Conservation (phyloP, 30 jellyfish, hydroid and myxozoan species). For the Turritopsis dohrnii region DNA sequence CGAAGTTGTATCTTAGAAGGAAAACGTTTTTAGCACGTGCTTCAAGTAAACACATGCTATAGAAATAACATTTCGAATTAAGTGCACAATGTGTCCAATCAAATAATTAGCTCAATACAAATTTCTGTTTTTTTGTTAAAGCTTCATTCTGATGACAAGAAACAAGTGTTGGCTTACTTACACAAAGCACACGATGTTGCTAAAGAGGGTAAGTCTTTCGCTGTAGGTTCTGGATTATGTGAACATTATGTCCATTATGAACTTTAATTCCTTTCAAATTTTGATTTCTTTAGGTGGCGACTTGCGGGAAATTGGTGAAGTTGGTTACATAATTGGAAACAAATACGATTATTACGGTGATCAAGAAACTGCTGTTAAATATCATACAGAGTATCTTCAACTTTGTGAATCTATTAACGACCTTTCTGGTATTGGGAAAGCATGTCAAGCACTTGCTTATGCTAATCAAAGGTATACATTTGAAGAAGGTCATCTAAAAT, state of each 20-base stretch:
- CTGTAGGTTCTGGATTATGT: neutral
- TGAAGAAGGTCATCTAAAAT: no score
- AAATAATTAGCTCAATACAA: neutral
- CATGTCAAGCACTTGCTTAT: slow-evolving; percentile 69
- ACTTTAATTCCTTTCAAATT: neutral
- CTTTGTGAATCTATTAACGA: slow-evolving; percentile 46
- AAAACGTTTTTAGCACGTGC: no score
- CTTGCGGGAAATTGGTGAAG: slow-evolving; percentile 48
- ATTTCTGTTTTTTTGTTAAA: neutral
- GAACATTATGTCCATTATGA: neutral
- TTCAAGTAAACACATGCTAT: no score
- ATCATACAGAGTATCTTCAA: slow-evolving; percentile 50
- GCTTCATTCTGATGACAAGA: slow-evolving; percentile 42
- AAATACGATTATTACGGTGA: slow-evolving; percentile 62
- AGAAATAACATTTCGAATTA: no score
- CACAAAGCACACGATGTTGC: slow-evolving; percentile 75
- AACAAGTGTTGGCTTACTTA: slow-evolving; percentile 50
- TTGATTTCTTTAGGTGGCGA: slow-evolving; percentile 38
- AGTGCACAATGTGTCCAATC: no score
- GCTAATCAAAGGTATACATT: slow-evolving; percentile 57
- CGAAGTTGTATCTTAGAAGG: no score
- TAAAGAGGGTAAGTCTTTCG: slow-evolving; percentile 46
- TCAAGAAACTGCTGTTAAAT: slow-evolving; percentile 59
- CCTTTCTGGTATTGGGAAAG: slow-evolving; percentile 64
- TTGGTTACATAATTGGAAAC: slow-evolving; percentile 61